Base-by-base conservation (phyloP, 1,140 invertebrate species). In the Calosoma granatense region DNA sequence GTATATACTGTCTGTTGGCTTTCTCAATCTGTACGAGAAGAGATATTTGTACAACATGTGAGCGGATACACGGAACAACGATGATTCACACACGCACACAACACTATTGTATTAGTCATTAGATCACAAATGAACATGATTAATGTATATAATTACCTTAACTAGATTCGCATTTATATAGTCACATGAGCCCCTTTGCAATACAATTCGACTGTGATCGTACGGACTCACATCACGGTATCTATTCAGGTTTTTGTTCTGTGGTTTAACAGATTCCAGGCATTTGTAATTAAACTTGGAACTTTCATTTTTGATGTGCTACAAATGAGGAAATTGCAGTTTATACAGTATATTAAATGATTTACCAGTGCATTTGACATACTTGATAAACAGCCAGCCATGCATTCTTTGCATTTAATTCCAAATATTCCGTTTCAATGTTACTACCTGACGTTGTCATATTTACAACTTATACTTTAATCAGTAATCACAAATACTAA, bases 111-210 rank as follows among this genome's bases (percentile, higher is more conserved):
- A 54, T 43, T 51, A 20, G n/a, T 20, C 39, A 58, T 14, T 55
- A 14, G 17, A 19, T 36, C 22, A 19, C n/a, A n/a, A n/a, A n/a
- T n/a, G n/a, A n/a, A n/a, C 17, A 11, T 17, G 43, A 11, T 14
- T 51, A 11, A 17, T 51, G 6, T 51, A 12, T 51, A 51, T 2
- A 47, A 47, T 12, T 47, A 47, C 87, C 78, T 84, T 81, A 56
- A 96, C 83, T 57, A 90, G 73, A 75, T 92, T 96, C 26, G 93
- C 93, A 79, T 98, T 98, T 63, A 98, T 97, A 67, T 98, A 98
- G 72, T 92, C 86, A 53, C 79, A 82, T 30, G 81, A 73, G 57
- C 84, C 84, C 66, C 82, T 80, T 60, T 81, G 74, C 2, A 98
- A 75, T 52, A 89, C 76, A 55, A 98, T 86, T 61, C 94, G 80